phyloP scores from a whole-genome alignment of 2,113 vertebrate genomes.

The Proteles cristata region DNA sequence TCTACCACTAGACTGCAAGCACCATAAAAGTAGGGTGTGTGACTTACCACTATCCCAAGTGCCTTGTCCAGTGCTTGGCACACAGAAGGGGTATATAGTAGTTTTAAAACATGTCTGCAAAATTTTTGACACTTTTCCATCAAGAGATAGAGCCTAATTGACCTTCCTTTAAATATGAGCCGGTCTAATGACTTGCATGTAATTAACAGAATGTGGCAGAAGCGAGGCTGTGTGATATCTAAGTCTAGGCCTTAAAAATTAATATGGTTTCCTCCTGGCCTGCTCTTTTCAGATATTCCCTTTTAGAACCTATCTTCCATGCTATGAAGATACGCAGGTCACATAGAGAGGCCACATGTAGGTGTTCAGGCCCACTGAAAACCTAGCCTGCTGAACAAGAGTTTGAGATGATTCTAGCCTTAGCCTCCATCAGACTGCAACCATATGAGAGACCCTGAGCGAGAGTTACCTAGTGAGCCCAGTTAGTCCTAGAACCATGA shows the following conservation, averaged over 20 bases:
- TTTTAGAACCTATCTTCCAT: constrained; percentile 7
- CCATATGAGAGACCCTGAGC: not conserved
- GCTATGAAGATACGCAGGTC: not conserved
- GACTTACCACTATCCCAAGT: not conserved
- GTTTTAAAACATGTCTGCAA: constrained; percentile 3
- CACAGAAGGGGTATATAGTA: not conserved
- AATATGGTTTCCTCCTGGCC: not conserved
- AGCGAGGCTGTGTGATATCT: not conserved
- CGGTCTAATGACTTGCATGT: not conserved
- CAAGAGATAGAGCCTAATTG: not conserved
- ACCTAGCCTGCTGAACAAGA: not conserved
- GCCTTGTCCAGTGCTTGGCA: not conserved
- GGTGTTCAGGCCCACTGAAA: not conserved
- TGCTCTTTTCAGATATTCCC: not conserved
- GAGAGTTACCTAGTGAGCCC: not conserved
- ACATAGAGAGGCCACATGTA: not conserved
- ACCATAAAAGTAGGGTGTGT: not conserved
- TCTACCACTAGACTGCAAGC: not conserved
- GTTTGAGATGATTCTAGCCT: not conserved
- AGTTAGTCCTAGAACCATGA: not conserved
- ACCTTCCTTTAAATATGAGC: not conserved
- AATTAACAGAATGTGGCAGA: not conserved
- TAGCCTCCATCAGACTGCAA: not conserved
- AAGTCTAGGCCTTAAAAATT: not conserved
- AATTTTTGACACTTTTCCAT: constrained; percentile 4